Percentiles rank a stretch among this genome's conserved stretches.
These are phyloP conservation scores for Chrysemys picta DNA, from an alignment of 2,113 vertebrate genomes.

Conservation along the genomic window DNA sequence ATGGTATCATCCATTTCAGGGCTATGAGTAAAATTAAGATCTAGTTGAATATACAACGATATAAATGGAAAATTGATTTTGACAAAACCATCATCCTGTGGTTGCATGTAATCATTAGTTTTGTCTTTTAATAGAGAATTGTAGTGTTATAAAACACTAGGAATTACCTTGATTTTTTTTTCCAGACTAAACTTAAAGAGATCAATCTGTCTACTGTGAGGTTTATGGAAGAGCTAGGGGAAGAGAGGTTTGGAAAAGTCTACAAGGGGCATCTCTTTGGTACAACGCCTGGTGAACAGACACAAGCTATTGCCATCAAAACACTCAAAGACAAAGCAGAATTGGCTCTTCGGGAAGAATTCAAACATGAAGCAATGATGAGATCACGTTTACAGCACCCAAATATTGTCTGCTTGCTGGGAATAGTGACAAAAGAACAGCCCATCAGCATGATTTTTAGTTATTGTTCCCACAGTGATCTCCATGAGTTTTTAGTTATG, in stretches of 20 bases:
- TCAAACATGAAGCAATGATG: constrained; percentile 91
- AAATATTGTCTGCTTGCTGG: constrained; percentile 91
- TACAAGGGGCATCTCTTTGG: constrained; percentile 96
- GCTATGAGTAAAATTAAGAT: constrained; percentile 24
- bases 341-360: constrained; percentile 89
- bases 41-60: neutral
- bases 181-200: constrained; percentile 92
- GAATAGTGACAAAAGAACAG: constrained; percentile 92
- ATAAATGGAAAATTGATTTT: neutral
- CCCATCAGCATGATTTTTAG: constrained; percentile 95
- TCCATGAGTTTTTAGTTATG: constrained; percentile 96
- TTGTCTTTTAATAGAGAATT: neutral
- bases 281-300: constrained; percentile 89
- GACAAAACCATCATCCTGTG: neutral
- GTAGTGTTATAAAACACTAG: neutral
- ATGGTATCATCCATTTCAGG: neutral
- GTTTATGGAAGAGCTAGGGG: constrained; percentile 96
- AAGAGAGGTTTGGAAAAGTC: constrained; percentile 96
- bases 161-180: neutral
- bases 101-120: neutral
- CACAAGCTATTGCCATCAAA: constrained; percentile 93
- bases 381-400: constrained; percentile 92
- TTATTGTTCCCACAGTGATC: constrained; percentile 91
- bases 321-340: constrained; percentile 96
- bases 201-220: constrained; percentile 91